A percentile compares a stretch with the other conserved stretches of the same genome.
Conservation (phyloP, 2,888 invertebrate species). For the Sarcophaga rosellei region DNA sequence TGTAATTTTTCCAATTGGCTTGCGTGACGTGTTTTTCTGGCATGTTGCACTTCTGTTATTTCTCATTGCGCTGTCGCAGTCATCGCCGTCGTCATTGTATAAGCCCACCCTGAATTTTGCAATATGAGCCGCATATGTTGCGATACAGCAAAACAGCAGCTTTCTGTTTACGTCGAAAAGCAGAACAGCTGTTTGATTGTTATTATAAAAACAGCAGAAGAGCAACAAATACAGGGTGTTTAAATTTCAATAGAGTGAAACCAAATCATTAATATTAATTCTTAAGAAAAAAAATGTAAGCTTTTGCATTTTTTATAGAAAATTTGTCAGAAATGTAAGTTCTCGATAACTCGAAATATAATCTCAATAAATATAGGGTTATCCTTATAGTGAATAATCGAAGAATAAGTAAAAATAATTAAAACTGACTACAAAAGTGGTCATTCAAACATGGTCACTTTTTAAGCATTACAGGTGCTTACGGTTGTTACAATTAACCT, state of each 20-base stretch:
- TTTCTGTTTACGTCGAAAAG: constrained; percentile 10
- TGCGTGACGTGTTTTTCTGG: constrained; percentile 65
- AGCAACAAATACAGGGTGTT: constrained; percentile 25
- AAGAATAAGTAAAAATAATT: too few relatives aligned
- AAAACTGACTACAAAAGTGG: too few relatives aligned
- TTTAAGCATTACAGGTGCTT: too few relatives aligned
- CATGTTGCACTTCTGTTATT: constrained; percentile 62
- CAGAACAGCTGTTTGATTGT: constrained; percentile 53
- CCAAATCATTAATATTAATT: too few relatives aligned
- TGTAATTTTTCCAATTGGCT: constrained; percentile 41
- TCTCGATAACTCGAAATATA: too few relatives aligned
- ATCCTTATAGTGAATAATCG: too few relatives aligned
- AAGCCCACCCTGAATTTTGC: constrained; percentile 55
- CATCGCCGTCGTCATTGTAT: constrained; percentile 30
- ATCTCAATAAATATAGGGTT: too few relatives aligned
- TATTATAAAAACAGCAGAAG: background rate
- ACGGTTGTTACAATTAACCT: too few relatives aligned
- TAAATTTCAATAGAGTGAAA: constrained; percentile 3
- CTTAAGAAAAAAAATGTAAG: too few relatives aligned
- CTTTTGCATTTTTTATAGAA: too few relatives aligned
- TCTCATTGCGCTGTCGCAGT: constrained; percentile 41
- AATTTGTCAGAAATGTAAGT: too few relatives aligned
- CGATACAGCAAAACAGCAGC: constrained; percentile 4
- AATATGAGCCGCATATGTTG: constrained; percentile 63
- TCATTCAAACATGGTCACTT: too few relatives aligned